These are phyloP conservation scores for Lathronympha strigana DNA, from an alignment of 2,888 invertebrate species.

Conservation along the genomic window DNA sequence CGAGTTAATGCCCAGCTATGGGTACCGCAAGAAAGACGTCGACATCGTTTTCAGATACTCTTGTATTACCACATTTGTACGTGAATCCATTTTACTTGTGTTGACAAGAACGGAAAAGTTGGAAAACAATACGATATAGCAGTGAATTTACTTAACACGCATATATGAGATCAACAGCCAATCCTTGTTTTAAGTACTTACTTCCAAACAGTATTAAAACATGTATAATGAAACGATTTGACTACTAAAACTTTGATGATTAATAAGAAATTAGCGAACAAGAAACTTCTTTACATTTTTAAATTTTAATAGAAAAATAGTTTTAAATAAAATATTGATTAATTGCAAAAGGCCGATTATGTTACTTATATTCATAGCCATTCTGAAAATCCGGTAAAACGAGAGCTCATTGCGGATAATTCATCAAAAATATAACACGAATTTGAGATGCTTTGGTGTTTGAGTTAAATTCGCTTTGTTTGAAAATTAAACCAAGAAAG, in stretches of 20 bases:
- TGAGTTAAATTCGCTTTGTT: too few species aligned
- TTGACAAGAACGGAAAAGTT: not conserved
- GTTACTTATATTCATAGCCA: not conserved
- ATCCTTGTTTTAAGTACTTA: slow-evolving; percentile 66
- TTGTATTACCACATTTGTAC: slow-evolving; percentile 1
- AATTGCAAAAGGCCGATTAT: slow-evolving; percentile 14
- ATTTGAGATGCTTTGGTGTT: too few species aligned
- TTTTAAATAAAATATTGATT: slow-evolving; percentile 8
- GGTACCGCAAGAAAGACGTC: too few species aligned
- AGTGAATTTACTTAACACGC: slow-evolving; percentile 47
- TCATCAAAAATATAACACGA: not conserved
- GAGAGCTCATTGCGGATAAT: too few species aligned
- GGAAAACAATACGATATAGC: slow-evolving; percentile 30
- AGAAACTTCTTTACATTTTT: not conserved
- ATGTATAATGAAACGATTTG: not conserved
- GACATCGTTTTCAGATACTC: too few species aligned
- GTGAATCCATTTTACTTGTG: not conserved
- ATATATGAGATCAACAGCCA: slow-evolving; percentile 76
- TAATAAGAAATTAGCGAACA: not conserved
- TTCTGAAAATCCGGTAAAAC: too few species aligned
- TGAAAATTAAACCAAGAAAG: too few species aligned
- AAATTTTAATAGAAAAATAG: slow-evolving; percentile 18
- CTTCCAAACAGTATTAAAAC: slow-evolving; percentile 3
- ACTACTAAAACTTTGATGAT: slow-evolving; percentile 6
- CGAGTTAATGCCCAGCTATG: too few species aligned